Evolutionary conservation across 2,797 vertebrate genomes (phyloP), one percentile per base, ranked within the genome.

Genomic region (Amphiprion clarkii): DNA sequence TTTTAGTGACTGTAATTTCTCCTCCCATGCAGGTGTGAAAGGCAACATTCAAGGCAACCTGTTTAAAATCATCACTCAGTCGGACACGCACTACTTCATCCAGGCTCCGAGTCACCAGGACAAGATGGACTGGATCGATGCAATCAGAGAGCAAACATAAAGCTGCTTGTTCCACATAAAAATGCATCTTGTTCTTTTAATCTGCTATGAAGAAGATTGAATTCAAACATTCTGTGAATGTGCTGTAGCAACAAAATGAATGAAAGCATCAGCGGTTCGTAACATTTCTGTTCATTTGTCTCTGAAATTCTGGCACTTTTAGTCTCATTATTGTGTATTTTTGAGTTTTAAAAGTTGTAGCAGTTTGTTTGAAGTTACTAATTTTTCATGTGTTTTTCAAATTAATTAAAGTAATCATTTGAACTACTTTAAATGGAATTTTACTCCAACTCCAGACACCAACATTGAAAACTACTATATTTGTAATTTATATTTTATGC

Each of bases 31-130:
- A 98, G 98, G 97, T 48, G 97, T 99, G 76, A 99, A 97, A 88
- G 97, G 97, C 27, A 99, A 98, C 55, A 94, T 99, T 72, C 97
- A 99, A 83, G 98, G 98, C 76, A 99, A 99, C 85, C 92, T 99
- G 76, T 98, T 99, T 86, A 98, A 99, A 92, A 97, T 99, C 93
- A 99, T 99, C 89, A 99, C 98, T 16, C 96, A 96, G 86, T 93
- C 94, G 2, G 96, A 99, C 84, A 93, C 86, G 40, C 96, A 93
- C 83, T 99, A 98, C 90, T 99, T 96, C 78, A 97, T 99, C 76
- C 97, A 99, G 93, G 96, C 98, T 39, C 97, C 97, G 58, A 96
- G 94, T 75, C 93, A 94, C 44, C 91, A 95, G 85, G 96, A 98
- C 84, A 95, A 97, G 92, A 94, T 93, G 74, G 95, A 96, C 60